Conservation (phyloP, 2,113 vertebrate species). For the Urocynchramus pylzowi region DNA sequence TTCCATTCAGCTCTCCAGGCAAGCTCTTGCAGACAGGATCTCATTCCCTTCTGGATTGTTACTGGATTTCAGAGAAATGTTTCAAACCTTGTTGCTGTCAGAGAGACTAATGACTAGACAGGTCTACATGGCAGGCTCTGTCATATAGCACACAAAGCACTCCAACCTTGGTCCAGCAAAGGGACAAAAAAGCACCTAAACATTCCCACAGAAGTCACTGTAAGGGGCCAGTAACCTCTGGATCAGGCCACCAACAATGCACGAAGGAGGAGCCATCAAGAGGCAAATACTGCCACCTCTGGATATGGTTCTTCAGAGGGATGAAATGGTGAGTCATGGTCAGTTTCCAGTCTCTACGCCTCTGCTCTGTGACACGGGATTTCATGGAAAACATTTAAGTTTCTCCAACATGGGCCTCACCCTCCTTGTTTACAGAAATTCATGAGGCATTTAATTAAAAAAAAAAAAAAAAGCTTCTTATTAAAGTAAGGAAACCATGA, state of each 20-base stretch:
- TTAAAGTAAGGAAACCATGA: not conserved
- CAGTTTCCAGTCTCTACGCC: not conserved
- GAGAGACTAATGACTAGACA: not conserved
- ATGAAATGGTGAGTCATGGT: not conserved
- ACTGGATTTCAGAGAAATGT: not conserved
- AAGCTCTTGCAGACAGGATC: not conserved
- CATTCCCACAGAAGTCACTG: not conserved
- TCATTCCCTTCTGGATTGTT: not conserved
- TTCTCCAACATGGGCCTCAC: not conserved
- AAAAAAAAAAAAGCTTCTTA: not conserved
- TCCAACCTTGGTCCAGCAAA: not conserved
- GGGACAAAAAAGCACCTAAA: not conserved
- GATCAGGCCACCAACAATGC: not conserved
- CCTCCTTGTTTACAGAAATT: not conserved
- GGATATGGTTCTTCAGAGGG: not conserved
- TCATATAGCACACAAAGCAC: rapidly evolving
- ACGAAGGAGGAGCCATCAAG: not conserved
- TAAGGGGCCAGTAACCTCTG: not conserved
- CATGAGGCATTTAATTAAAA: not conserved
- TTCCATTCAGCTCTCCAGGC: not conserved
- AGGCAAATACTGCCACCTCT: not conserved
- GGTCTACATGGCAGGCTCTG: not conserved
- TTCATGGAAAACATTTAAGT: not conserved
- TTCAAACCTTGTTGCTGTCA: not conserved
- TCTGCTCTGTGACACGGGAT: not conserved